Conservation (phyloP, 2,113 vertebrate genomes). For the Daboia siamensis region DNA sequence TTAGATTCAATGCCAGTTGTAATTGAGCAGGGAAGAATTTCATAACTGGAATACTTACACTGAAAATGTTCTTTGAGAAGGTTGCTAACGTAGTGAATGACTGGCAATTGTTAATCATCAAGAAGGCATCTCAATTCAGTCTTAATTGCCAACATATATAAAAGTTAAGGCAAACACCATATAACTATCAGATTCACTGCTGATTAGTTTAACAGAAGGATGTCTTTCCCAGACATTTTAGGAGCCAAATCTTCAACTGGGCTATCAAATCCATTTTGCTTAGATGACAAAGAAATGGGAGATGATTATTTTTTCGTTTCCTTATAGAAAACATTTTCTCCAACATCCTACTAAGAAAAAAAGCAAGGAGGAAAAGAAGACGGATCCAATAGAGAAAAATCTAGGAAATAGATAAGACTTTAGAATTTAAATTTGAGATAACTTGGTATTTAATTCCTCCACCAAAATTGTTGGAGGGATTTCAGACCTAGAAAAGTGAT, state of each 20-base stretch:
- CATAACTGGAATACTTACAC: background rate
- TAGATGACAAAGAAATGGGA: background rate
- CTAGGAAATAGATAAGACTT: background rate
- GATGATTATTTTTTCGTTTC: background rate
- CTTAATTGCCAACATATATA: background rate
- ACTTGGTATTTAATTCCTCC: conserved; percentile 19
- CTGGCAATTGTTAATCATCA: background rate
- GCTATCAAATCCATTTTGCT: background rate
- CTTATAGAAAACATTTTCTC: background rate
- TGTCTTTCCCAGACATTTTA: background rate
- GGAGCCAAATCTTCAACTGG: background rate
- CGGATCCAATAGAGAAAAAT: background rate
- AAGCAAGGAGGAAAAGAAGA: background rate
- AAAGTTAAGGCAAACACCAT: background rate
- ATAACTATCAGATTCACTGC: background rate
- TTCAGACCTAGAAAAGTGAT: conserved; percentile 63
- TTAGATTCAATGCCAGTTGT: background rate
- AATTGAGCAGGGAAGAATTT: background rate
- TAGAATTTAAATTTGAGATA: background rate
- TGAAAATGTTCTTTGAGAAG: background rate
- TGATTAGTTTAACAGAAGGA: background rate
- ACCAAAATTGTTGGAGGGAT: background rate
- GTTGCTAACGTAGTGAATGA: background rate
- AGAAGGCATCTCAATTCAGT: background rate
- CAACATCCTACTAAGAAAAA: background rate